Conservation (phyloP, 2,888 invertebrate genomes). For the Pollenia labialis region DNA sequence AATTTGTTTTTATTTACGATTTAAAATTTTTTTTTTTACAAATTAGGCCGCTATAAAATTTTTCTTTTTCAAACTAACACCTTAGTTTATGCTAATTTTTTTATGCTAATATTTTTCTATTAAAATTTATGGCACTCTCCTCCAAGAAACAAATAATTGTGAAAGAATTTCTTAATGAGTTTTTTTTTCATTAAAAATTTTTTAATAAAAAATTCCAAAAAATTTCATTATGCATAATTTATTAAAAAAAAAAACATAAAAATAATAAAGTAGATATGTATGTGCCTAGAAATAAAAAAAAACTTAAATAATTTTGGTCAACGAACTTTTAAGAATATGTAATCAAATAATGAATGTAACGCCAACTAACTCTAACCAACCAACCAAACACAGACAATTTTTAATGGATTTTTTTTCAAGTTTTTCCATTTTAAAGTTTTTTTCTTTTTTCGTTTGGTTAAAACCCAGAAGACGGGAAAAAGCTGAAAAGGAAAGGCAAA, state of each 20-base stretch:
- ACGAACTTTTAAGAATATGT: slow-evolving; percentile 50
- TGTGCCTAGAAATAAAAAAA: background rate
- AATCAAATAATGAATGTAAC: slow-evolving; percentile 56
- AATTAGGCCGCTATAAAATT: too few species aligned
- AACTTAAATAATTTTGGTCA: slow-evolving; percentile 48
- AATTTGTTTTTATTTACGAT: too few species aligned
- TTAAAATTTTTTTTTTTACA: too few species aligned
- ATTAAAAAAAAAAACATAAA: slow-evolving; percentile 24
- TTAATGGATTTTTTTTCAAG: background rate
- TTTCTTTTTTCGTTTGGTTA: background rate
- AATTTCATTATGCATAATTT: slow-evolving; percentile 20
- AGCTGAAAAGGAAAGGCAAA: slow-evolving; percentile 16
- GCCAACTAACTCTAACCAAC: slow-evolving; percentile 29
- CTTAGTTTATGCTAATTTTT: background rate
- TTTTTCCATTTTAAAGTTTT: background rate
- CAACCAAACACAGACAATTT: background rate
- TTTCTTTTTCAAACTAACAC: too few species aligned
- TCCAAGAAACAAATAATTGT: background rate
- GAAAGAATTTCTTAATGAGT: slow-evolving; percentile 23
- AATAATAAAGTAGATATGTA: slow-evolving; percentile 10
- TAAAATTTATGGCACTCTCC: background rate
- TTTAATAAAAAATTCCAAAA: slow-evolving; percentile 34
- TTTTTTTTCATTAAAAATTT: slow-evolving; percentile 13
- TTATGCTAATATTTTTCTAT: background rate
- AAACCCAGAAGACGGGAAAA: slow-evolving; percentile 2